Conservation (phyloP, 2,888 invertebrate genomes). For the Eupithecia subfuscata region DNA sequence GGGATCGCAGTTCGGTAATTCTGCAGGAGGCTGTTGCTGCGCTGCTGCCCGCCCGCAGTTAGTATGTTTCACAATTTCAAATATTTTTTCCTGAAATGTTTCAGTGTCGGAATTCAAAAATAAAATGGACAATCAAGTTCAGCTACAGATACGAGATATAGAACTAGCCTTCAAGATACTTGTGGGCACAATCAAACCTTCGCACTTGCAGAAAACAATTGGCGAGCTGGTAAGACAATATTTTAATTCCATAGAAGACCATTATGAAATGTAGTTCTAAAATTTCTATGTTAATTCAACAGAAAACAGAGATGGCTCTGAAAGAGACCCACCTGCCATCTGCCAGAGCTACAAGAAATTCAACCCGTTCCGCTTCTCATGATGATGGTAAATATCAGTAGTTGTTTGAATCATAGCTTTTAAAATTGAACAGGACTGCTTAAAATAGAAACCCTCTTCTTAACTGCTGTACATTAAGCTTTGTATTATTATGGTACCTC, state of each 20-base stretch:
- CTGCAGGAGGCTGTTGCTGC: no score
- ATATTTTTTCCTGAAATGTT: slow-evolving; percentile 34
- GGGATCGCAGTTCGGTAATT: no score
- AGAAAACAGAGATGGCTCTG: slow-evolving; percentile 68
- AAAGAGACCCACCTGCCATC: slow-evolving; percentile 53
- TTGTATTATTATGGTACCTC: neutral
- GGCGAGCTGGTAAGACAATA: slow-evolving; percentile 68
- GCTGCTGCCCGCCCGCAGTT: neutral
- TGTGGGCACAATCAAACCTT: slow-evolving; percentile 58
- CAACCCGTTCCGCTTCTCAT: slow-evolving; percentile 63
- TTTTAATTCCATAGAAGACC: neutral
- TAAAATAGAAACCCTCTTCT: neutral
- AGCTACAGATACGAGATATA: slow-evolving; percentile 64
- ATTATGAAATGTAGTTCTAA: neutral
- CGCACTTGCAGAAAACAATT: slow-evolving; percentile 67
- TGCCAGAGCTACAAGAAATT: slow-evolving; percentile 53
- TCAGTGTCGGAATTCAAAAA: slow-evolving; percentile 67
- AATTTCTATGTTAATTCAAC: slow-evolving; percentile 36
- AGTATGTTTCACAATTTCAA: neutral
- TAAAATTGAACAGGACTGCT: neutral
- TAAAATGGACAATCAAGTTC: slow-evolving; percentile 58
- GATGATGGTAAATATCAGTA: slow-evolving; percentile 67
- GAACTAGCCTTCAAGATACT: slow-evolving; percentile 72
- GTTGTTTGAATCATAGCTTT: neutral
- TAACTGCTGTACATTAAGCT: neutral